Evolutionary conservation across 2,113 vertebrate species (phyloP), one percentile per base, ranked within the genome.

Genomic region (Gavia stellata): DNA sequence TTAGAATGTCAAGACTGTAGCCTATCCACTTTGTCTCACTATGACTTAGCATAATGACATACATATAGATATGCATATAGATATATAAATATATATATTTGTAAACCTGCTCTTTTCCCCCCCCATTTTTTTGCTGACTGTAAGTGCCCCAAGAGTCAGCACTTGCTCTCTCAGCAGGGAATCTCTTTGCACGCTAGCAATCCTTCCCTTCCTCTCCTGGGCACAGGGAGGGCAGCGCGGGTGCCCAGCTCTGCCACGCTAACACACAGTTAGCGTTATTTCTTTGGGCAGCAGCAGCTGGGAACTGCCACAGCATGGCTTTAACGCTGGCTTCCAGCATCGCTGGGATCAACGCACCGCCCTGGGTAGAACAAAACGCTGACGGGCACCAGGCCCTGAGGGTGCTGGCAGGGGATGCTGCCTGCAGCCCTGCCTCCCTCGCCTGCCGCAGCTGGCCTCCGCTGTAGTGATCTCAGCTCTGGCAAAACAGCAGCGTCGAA

Each of bases 41-140:
- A 3, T 92, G 86, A 74, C 52, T 85, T 94, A 89, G 68, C 73
- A 68, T 71, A 81, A 93, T 71, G 80, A 45, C 17, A 19, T 66
- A 45, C 38, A 47, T 55, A 77, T 49, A 84, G 61, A 29, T 59
- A 68, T 26, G 17, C 3, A 25, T 58, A 13, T 52, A 53, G 5
- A 40, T 33, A 80, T 62, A 58, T 23, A 38, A 49, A 58, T 36
- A 58, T 34, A 68, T 24, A 16, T 50, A 52, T 79, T 61, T 85
- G 70, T 45, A 49, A 68, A 49, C 25, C 42, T 0, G 0, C 29
- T 44, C 28, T 53, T 58, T 13, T 0, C 7, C 3, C 4, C 34
- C 9, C 34, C 15, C 10, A 2, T 15, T 0, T 38, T 73, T 86
- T 49, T 67, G 2, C n/a, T 74, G 75, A 53, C 23, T 40, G 1